These are phyloP conservation scores for Camponotus fellah DNA, from an alignment of 2,888 invertebrate species.

Conservation along the genomic window DNA sequence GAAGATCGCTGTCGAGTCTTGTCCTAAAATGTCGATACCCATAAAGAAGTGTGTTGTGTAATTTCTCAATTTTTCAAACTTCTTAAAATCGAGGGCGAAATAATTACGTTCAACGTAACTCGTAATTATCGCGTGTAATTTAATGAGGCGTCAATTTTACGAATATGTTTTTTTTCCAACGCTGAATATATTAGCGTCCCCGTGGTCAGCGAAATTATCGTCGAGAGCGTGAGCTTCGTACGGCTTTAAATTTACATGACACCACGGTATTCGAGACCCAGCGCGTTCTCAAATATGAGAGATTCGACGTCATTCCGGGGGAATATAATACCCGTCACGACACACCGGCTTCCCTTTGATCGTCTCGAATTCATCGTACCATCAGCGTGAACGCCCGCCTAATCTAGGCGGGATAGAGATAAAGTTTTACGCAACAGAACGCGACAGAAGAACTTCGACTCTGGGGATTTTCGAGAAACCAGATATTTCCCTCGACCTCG, in stretches of 20 bases:
- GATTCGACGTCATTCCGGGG: slow-evolving; percentile 6
- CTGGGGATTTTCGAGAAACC: slow-evolving; percentile 48
- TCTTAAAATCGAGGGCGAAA: background rate
- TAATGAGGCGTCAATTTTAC: background rate
- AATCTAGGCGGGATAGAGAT: slow-evolving; percentile 41
- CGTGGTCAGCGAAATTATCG: slow-evolving; percentile 20
- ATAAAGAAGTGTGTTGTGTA: background rate
- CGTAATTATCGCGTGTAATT: background rate
- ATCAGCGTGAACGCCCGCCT: slow-evolving; percentile 38
- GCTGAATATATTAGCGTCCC: slow-evolving; percentile 12
- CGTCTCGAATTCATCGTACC: slow-evolving; percentile 49
- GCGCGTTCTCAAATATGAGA: slow-evolving; percentile 23
- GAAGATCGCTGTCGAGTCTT: background rate
- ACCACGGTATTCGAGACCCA: slow-evolving; percentile 30
- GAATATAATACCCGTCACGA: slow-evolving; percentile 48
- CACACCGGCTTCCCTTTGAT: slow-evolving; percentile 49
- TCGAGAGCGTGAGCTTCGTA: slow-evolving; percentile 21
- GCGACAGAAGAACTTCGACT: slow-evolving; percentile 11
- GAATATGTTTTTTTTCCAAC: background rate
- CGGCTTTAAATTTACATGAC: slow-evolving; percentile 39
- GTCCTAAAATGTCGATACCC: background rate
- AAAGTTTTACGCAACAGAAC: slow-evolving; percentile 36
- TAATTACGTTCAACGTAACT: background rate
- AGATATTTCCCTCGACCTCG: slow-evolving; percentile 42
- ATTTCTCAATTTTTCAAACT: background rate